Conservation (phyloP, 64 coral and sea anemone species). For the Dendronephthya gigantea region DNA sequence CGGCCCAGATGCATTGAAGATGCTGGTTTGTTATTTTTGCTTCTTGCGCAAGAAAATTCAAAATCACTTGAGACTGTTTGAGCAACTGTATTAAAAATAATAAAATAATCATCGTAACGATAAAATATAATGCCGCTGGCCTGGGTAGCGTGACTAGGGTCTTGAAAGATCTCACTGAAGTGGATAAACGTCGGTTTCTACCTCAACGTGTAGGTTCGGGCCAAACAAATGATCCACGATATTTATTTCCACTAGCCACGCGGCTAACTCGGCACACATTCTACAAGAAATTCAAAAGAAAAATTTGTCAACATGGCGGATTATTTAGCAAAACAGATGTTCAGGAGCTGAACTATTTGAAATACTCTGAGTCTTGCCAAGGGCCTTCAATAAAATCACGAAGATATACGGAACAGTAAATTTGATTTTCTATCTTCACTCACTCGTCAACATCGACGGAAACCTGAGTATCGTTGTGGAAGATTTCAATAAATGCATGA, state of each 20-base stretch:
- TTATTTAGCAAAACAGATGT: no score
- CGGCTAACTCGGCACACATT: conserved; percentile 66
- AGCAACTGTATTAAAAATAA: conserved; percentile 46
- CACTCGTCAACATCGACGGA: conserved; percentile 65
- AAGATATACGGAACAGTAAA: neutral
- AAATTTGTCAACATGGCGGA: no score
- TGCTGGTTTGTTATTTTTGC: conserved; percentile 64
- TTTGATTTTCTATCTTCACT: neutral
- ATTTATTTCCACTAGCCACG: conserved; percentile 86
- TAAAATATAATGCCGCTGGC: no score
- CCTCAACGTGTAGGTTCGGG: conserved; percentile 97
- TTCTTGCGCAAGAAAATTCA: conserved; percentile 87
- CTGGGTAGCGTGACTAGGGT: no score
- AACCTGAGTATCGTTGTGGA: conserved; percentile 56
- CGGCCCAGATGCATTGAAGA: conserved; percentile 90
- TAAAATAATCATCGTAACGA: neutral
- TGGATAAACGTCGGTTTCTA: neutral
- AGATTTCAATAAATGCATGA: conserved; percentile 97
- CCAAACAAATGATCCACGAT: conserved; percentile 99
- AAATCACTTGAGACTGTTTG: conserved; percentile 91
- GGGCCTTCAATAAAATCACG: neutral
- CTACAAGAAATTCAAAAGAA: conserved; percentile 4
- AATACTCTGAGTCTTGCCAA: no score
- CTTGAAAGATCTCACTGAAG: no score
- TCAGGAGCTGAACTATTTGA: no score